Base-by-base conservation (phyloP, 2,113 vertebrate genomes). In the Loxodonta africana region DNA sequence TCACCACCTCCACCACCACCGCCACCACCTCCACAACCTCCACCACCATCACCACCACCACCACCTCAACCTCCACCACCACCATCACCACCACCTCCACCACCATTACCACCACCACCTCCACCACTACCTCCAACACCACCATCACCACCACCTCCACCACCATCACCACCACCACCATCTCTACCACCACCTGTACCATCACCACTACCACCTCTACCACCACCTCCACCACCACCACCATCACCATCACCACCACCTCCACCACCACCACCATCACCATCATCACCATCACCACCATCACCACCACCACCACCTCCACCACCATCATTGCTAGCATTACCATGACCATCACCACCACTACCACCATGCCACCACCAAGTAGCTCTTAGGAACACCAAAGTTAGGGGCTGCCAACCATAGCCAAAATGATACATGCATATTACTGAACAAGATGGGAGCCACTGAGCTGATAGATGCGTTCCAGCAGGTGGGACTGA, bases 11-110 rank as follows among this genome's bases (percentile, higher is more conserved):
- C 4, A 41, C 1, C 21, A 33, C 10, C 5, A 21, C 1, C 18
- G 6, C 0, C 4, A 76, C 1, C 1, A 44, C 0, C 6, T 10
- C 0, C 11, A 73, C 0, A 15, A 33, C 0, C 83, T 11, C 0
- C 25, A 60, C 0, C 1, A 20, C 2, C n/a, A 18, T 0, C 8
- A 62, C 8, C n/a, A 28, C 0, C 6, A 30, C 0, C 44, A 53
- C 12, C 2, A n/a, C n/a, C n/a, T 69, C 1, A 17, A 57, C n/a
- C n/a, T n/a, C n/a, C n/a, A n/a, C n/a, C n/a, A 20, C 0, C 8
- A 71, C 2, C 18, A 51, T 0, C 62, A 57, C 0, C 28, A 57
- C 0, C 8, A 80, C 0, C 4, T n/a, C n/a, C n/a, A 17, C 0
- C 11, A 41, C 0, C 0, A 48, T 0, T 3, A 73, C 0, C 8